Percentiles rank a stretch among this genome's conserved stretches.
These are phyloP conservation scores for Halictus quadricinctus DNA, from an alignment of 2,888 invertebrate species.

Conservation along the genomic window DNA sequence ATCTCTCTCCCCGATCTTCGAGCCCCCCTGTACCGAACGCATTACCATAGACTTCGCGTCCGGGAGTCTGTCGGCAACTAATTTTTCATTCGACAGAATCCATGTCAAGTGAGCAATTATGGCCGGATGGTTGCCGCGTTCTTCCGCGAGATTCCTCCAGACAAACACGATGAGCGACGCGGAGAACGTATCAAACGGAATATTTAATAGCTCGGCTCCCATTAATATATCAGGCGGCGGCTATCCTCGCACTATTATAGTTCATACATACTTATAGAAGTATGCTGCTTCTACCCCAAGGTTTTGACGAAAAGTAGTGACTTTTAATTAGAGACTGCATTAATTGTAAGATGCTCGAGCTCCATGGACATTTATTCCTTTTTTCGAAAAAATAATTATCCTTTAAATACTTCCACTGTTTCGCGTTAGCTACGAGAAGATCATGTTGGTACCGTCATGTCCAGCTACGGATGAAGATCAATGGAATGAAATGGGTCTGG, in stretches of 20 bases:
- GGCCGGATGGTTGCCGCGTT: background rate
- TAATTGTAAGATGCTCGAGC: too few relatives aligned
- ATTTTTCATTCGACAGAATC: slow-evolving; percentile 40
- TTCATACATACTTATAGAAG: too few relatives aligned
- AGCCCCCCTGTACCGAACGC: background rate
- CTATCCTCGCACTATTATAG: background rate
- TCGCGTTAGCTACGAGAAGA: too few relatives aligned
- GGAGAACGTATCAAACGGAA: background rate
- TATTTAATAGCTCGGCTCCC: background rate
- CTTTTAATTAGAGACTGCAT: too few relatives aligned
- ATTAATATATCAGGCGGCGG: background rate
- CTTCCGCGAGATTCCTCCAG: background rate
- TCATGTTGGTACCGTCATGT: too few relatives aligned
- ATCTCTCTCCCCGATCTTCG: background rate
- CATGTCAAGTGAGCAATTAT: slow-evolving; percentile 47
- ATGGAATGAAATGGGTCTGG: background rate
- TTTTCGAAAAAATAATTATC: too few relatives aligned
- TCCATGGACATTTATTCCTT: too few relatives aligned
- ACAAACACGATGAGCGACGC: background rate
- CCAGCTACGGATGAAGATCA: background rate
- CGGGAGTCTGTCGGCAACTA: slow-evolving; percentile 25
- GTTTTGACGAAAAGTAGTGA: background rate
- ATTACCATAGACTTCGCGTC: background rate
- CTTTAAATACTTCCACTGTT: too few relatives aligned
- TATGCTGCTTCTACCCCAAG: background rate